Base-by-base conservation (phyloP, 2,888 invertebrate species). In the Sinhomidia bicolor region DNA sequence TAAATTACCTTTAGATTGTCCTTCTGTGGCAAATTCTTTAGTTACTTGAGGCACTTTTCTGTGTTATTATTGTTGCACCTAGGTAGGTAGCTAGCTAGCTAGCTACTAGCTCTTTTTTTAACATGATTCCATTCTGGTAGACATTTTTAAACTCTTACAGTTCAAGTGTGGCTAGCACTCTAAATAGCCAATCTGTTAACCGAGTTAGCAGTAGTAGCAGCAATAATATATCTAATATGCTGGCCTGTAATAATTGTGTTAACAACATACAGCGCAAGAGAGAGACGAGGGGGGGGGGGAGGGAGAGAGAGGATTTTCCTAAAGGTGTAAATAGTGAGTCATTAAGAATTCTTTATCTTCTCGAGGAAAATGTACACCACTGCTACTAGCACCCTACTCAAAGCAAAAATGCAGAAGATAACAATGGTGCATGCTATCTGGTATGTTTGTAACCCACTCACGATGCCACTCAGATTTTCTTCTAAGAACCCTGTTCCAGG, bases 1-100 rank as follows among this genome's bases (percentile, higher is more conserved):
- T 71, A 71, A 71, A 71, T 71, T 71, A 44, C 71, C 20, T 71
- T 71, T 71, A 29, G 71, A 71, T 71, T 41, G 71, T 20, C 17
- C 44, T 71, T 71, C 41, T 44, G 71, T 71, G 71, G 71, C 41
- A 71, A 71, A 71, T 71, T 71, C 20, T 20, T 71, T 71, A 44
- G 44, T 71, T 71, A 71, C 23, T 23, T 41, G 44, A 71, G 44
- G 9, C 20, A 71, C 71, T 71, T 44, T 51, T 68, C 23, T 41
- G 1, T 71, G 12, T 4, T 41, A 29, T 7, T 71, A n/a, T 36
- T 14, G 23, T 14, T 26, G 0, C 5, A 57, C 29, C 12, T 10
- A 3, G 47, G 14, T 14, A 5, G 1, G 14, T 14, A 57, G 3
- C 57, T n/a, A n/a, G n/a, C n/a, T n/a, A n/a, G n/a, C n/a, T n/a